Conservation (phyloP, 2,113 vertebrate species). For the Entomyzon cyanotis region DNA sequence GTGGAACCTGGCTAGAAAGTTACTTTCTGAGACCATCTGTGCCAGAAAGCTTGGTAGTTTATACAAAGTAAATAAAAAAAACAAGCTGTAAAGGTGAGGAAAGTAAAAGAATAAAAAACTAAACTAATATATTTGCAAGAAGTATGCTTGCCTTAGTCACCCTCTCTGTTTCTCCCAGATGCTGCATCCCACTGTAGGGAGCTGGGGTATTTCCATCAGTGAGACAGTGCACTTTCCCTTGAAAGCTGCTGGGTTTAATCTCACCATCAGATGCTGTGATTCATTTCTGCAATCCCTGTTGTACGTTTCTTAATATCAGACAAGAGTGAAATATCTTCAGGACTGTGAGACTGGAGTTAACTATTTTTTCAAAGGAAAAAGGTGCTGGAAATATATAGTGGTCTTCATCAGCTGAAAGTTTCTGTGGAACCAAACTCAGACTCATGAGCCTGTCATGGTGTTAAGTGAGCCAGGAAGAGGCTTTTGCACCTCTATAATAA, state of each 20-base stretch:
- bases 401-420: neutral
- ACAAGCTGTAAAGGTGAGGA: neutral
- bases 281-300: slow-evolving; percentile 36
- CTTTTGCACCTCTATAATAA: neutral
- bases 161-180: neutral
- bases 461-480: neutral
- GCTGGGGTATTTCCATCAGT: neutral
- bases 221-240: neutral
- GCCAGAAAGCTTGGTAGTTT: neutral
- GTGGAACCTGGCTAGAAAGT: neutral
- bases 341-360: slow-evolving; percentile 3
- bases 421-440: neutral
- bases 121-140: slow-evolving; percentile 11
- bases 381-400: neutral
- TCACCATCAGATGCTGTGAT: slow-evolving; percentile 8
- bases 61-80: neutral
- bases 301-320: slow-evolving; percentile 36
- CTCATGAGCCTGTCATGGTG: neutral
- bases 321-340: slow-evolving; percentile 40
- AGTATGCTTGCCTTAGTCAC: neutral
- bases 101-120: neutral
- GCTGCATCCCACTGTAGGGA: neutral
- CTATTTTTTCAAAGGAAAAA: slow-evolving; percentile 33
- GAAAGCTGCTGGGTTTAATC: slow-evolving; percentile 46
- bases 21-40: neutral